Conservation (phyloP, 2,797 vertebrate species). For the Coracias cyanogaster region DNA sequence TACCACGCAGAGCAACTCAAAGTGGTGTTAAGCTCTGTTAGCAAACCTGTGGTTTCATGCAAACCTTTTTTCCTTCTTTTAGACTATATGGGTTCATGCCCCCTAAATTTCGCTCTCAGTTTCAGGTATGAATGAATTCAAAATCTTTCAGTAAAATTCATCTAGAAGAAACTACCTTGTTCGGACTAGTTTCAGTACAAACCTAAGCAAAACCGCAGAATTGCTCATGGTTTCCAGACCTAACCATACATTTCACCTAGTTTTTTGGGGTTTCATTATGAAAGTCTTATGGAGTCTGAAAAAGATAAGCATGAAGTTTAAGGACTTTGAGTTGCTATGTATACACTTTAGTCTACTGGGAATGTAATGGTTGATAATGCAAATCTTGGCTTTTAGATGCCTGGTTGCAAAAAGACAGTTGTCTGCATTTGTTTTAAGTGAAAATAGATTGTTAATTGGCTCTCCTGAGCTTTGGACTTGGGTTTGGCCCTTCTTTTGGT, state of each 20-base stretch:
- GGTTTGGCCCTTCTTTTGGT: neutral
- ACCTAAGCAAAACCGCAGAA: conserved; percentile 59
- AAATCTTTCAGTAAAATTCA: neutral
- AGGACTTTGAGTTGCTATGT: neutral
- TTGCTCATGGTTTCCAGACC: conserved; percentile 58
- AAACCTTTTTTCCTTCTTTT: conserved; percentile 12
- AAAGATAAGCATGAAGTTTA: neutral
- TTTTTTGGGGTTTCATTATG: neutral
- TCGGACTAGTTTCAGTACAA: conserved; percentile 35
- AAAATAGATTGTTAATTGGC: neutral
- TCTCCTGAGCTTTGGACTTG: neutral
- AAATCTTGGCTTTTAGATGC: neutral
- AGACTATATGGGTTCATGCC: conserved; percentile 33
- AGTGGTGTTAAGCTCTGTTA: neutral
- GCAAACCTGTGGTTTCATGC: conserved; percentile 47
- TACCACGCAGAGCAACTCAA: neutral
- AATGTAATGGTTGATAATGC: neutral
- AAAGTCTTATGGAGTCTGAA: neutral
- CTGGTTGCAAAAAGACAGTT: neutral
- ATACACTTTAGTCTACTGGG: neutral
- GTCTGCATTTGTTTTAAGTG: neutral
- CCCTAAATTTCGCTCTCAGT: conserved; percentile 53
- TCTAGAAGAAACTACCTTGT: neutral
- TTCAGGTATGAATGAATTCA: conserved; percentile 48
- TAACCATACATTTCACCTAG: conserved; percentile 1